These are phyloP conservation scores for Sitodiplosis mosellana DNA, from an alignment of 1,140 invertebrate species.

Conservation along the genomic window DNA sequence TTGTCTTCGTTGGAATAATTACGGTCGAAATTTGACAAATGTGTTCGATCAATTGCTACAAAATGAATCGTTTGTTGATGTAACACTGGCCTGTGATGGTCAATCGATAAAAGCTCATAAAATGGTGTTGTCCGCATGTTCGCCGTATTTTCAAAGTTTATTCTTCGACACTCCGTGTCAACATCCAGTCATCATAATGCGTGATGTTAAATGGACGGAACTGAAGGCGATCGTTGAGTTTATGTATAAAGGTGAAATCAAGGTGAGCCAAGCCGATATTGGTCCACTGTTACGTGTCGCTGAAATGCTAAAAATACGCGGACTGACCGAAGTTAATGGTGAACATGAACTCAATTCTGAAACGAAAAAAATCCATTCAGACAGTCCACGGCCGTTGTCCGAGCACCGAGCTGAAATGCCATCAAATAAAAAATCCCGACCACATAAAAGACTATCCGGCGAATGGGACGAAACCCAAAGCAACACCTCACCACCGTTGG, in stretches of 20 bases:
- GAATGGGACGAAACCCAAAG: too few species aligned
- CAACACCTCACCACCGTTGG: too few species aligned
- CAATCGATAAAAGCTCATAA: constrained; percentile 1
- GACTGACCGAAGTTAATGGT: constrained; percentile 67
- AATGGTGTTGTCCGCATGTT: constrained; percentile 68
- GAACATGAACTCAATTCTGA: constrained; percentile 25
- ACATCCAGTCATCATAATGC: constrained; percentile 79
- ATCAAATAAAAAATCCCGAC: too few species aligned
- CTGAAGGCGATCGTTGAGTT: constrained; percentile 78
- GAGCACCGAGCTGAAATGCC: too few species aligned
- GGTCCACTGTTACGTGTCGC: constrained; percentile 71
- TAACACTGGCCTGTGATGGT: constrained; percentile 72
- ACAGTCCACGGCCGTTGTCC: too few species aligned
- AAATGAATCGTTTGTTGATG: constrained; percentile 80
- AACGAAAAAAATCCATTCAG: too few species aligned
- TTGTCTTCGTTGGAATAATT: constrained; percentile 88
- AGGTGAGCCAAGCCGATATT: constrained; percentile 79
- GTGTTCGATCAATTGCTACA: constrained; percentile 83
- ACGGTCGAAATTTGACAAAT: constrained; percentile 75
- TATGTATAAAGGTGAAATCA: constrained; percentile 87
- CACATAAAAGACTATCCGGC: too few species aligned
- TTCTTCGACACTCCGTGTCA: constrained; percentile 84
- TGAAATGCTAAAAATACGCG: constrained; percentile 68
- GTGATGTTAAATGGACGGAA: constrained; percentile 73
- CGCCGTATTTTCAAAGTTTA: constrained; percentile 76